phyloP scores from a whole-genome alignment of 1,140 invertebrate genomes.

The Penaeus vannamei region DNA sequence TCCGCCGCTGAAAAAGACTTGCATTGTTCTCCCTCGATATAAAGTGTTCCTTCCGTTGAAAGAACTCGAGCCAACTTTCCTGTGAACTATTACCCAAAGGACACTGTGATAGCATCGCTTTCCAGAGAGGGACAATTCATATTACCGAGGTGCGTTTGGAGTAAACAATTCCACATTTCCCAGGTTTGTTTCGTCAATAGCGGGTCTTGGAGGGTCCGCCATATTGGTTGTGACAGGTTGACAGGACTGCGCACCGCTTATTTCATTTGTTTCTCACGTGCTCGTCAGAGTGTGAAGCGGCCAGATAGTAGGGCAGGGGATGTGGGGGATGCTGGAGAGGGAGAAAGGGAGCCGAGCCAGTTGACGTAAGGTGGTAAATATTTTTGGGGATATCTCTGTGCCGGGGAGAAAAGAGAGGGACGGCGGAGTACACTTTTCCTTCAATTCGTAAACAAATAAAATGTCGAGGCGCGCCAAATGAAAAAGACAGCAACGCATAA shows the following conservation, averaged over 20 bases:
- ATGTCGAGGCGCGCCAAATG: not conserved
- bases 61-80: too few relatives aligned
- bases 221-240: slow-evolving; percentile 65
- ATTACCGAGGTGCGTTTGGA: not conserved
- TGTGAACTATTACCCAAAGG: too few relatives aligned
- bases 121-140: not conserved
- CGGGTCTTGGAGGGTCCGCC: slow-evolving; percentile 46
- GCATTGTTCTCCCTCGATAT: too few relatives aligned
- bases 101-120: too few relatives aligned
- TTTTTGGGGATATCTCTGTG: too few relatives aligned
- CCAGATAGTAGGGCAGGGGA: slow-evolving; percentile 49
- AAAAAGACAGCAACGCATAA: not conserved
- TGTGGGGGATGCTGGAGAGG: not conserved
- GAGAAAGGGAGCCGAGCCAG: not conserved
- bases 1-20: too few relatives aligned
- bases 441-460: too few relatives aligned
- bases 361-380: too few relatives aligned
- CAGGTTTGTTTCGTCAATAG: slow-evolving; percentile 31
- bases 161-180: not conserved
- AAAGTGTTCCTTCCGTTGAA: too few relatives aligned
- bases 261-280: slow-evolving; percentile 66
- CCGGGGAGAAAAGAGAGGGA: not conserved
- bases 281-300: slow-evolving; percentile 53
- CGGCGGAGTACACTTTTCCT: not conserved
- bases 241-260: slow-evolving; percentile 60